Conservation (phyloP, 1,140 invertebrate species). For the Brachionus rotundiformis region DNA sequence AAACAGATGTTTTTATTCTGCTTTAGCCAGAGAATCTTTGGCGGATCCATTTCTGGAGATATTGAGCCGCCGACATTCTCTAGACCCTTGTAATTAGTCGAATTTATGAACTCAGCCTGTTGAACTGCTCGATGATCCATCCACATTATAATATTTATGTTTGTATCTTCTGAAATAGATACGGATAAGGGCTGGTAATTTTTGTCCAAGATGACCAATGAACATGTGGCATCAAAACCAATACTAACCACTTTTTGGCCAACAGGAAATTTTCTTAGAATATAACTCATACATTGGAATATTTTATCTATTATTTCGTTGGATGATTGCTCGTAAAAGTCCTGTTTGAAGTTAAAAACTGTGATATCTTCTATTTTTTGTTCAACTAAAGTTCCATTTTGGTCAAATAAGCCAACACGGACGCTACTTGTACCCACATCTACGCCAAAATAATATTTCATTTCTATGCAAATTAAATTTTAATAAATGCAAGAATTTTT, state of each 20-base stretch:
- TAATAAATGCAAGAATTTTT: neutral
- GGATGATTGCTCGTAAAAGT: constrained; percentile 89
- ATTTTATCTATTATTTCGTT: constrained; percentile 82
- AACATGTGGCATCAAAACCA: constrained; percentile 94
- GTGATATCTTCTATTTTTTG: constrained; percentile 70
- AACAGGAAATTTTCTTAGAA: constrained; percentile 61
- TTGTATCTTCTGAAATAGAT: constrained; percentile 66
- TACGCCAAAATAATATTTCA: constrained; percentile 75
- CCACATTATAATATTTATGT: constrained; percentile 90
- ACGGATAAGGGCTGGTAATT: constrained; percentile 70
- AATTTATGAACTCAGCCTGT: constrained; percentile 81
- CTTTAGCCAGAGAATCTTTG: constrained; percentile 93
- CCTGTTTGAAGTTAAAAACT: constrained; percentile 75
- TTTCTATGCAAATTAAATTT: neutral
- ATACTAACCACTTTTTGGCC: constrained; percentile 73
- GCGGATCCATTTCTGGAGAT: constrained; percentile 90
- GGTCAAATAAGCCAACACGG: constrained; percentile 74
- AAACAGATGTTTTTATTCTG: constrained; percentile 71
- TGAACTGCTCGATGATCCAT: constrained; percentile 86
- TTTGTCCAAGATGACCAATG: constrained; percentile 77
- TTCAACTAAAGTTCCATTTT: constrained; percentile 71
- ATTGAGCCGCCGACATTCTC: constrained; percentile 85
- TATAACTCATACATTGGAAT: constrained; percentile 70
- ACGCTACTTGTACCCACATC: constrained; percentile 90
- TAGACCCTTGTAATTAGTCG: constrained; percentile 73